Evolutionary conservation across 37 sponge, comb jelly and placozoan genomes (phyloP), one percentile per base, ranked within the genome.

Genomic region (Ianthella basta): DNA sequence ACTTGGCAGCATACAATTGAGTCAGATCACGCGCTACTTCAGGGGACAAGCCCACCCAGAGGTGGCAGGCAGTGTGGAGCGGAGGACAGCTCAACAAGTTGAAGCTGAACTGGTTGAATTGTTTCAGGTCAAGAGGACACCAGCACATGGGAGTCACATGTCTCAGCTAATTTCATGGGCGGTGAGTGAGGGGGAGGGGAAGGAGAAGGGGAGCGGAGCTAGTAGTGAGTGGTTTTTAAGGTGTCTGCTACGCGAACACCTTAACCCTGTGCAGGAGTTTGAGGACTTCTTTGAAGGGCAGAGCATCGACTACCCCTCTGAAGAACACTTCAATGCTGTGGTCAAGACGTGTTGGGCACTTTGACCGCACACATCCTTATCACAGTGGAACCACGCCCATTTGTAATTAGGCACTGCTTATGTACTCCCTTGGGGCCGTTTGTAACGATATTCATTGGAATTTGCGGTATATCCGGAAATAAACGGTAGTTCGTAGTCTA

Each of bases 251-350:
- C 18, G 27, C 57, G 55, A 56, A 0, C 56, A 3, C 25, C n/a
- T 41, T 20, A 10, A 80, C 21, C 55, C 39, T 0, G 1, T 36
- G 20, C 77, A 91, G 92, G 92, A 88, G 34, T 85, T 91, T 87
- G 92, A 91, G 59, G 60, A 91, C 78, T 91, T 81, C 54, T 87
- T 87, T 59, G 82, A 84, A 37, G 92, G 88, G 0, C 78, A 81
- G 33, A 87, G 83, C 37, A 82, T 91, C 23, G 92, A 91, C 19
- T 41, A 41, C 10, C 78, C 78, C 12, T 24, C 37, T 75, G 78
- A 36, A 2, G 50, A 75, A 13, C 54, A 75, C n/a, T 75, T 75
- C 25, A 36, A 0, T 40, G 21, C 50, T 44, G 50, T 44, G 50
- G 50, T 44, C 50, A 44, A 44, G 50, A 8, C 50, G 3, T 44